Percentiles rank a stretch among this genome's conserved stretches.
Evolutionary conservation across 2,888 invertebrate genomes (phyloP).

Genomic region (Helobdella robusta): DNA sequence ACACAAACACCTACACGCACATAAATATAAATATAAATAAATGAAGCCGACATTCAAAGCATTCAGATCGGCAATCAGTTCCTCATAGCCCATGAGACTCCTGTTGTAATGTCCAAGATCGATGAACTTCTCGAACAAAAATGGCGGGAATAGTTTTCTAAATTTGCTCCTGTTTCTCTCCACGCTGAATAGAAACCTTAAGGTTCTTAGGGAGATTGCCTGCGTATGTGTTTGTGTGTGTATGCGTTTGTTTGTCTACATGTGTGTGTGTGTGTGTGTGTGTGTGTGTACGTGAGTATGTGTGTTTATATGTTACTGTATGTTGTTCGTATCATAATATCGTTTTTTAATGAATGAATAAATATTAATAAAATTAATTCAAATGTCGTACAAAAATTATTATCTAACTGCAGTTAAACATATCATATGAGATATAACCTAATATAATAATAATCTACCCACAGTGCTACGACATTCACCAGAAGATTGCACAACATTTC

Average conservation of each 20-base stretch:
- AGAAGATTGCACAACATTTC: too few relatives aligned
- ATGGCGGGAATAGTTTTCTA: constrained; percentile 48
- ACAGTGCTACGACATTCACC: too few relatives aligned
- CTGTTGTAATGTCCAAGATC: constrained; percentile 51
- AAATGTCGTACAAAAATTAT: background rate
- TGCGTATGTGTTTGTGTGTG: too few relatives aligned
- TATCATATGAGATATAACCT: too few relatives aligned
- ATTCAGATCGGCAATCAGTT: constrained; percentile 44
- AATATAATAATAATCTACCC: too few relatives aligned
- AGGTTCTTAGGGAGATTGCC: constrained; percentile 49
- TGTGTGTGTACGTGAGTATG: too few relatives aligned
- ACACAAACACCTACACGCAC: background rate
- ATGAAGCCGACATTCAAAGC: constrained; percentile 39
- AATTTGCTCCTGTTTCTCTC: constrained; percentile 50
- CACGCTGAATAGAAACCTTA: constrained; percentile 51
- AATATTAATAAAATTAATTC: background rate
- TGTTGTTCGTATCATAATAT: background rate
- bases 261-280: too few relatives aligned
- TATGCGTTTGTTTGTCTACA: too few relatives aligned
- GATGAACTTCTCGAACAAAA: constrained; percentile 50
- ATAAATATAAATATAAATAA: background rate
- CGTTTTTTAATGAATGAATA: background rate
- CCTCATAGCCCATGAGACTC: constrained; percentile 48
- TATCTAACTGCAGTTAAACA: too few relatives aligned
- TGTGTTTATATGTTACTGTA: too few relatives aligned